A percentile compares a stretch with the other conserved stretches of the same genome.
Conservation (phyloP, 2,797 vertebrate species). For the Anisognathus igniventris region DNA sequence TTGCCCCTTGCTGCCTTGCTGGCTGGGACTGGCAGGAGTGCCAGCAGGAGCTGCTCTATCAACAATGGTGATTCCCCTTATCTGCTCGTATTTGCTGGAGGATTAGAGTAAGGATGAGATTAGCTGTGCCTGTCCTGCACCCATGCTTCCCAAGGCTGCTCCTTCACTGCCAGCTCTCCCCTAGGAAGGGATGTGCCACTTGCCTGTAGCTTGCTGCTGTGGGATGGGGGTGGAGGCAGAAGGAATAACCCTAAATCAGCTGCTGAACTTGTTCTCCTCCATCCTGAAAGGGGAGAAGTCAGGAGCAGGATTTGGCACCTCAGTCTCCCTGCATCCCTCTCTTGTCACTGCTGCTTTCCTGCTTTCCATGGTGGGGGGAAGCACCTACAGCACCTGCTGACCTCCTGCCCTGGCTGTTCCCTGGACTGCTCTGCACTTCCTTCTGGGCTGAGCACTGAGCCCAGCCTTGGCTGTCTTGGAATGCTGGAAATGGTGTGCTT, state of each 20-base stretch:
- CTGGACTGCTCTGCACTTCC: neutral
- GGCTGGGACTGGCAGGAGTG: neutral
- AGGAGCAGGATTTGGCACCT: neutral
- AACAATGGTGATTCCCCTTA: conserved; percentile 42
- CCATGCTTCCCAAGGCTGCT: neutral
- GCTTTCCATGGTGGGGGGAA: neutral
- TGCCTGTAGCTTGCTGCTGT: neutral
- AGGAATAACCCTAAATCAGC: neutral
- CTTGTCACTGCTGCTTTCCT: neutral
- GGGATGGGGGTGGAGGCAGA: neutral
- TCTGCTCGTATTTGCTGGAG: conserved; percentile 35
- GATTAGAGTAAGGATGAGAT: conserved; percentile 55
- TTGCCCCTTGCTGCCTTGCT: neutral
- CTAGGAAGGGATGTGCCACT: neutral
- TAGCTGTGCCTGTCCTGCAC: neutral
- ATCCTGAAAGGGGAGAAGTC: neutral
- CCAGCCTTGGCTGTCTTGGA: neutral
- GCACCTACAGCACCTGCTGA: neutral
- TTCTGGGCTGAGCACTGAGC: neutral
- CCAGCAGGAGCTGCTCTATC: conserved; percentile 20
- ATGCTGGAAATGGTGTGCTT: neutral
- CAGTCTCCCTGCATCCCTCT: neutral
- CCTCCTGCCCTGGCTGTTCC: neutral
- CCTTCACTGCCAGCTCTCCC: neutral
- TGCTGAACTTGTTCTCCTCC: rapidly evolving